Conservation (phyloP, 1,140 invertebrate species). For the Achroia grisella region DNA sequence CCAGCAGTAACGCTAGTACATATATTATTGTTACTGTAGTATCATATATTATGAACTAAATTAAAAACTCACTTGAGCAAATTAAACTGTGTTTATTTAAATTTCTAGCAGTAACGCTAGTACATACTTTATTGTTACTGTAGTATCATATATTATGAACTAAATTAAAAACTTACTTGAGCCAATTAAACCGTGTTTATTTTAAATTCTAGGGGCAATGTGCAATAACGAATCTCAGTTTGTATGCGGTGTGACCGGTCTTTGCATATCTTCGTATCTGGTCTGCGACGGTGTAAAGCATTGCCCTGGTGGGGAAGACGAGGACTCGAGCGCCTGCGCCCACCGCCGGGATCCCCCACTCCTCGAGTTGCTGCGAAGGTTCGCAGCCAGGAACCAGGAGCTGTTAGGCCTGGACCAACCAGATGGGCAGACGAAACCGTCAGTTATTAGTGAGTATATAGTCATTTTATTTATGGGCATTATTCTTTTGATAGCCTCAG, state of each 20-base stretch:
- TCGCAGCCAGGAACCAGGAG: conserved; percentile 63
- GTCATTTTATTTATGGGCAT: no score
- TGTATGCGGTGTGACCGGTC: conserved; percentile 45
- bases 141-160: no score
- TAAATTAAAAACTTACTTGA: no score
- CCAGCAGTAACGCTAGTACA: no score
- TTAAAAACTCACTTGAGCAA: no score
- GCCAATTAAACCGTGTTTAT: no score
- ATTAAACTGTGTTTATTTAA: no score
- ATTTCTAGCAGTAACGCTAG: no score
- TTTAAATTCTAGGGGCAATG: conserved; percentile 37
- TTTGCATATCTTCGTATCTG: conserved; percentile 76
- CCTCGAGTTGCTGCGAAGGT: conserved; percentile 50
- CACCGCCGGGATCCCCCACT: conserved; percentile 48
- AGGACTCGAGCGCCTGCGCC: conserved; percentile 45
- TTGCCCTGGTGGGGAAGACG: conserved; percentile 75
- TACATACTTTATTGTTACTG: no score
- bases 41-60: no score
- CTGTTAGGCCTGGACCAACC: conserved; percentile 50
- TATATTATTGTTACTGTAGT: no score
- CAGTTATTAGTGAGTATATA: conserved; percentile 58
- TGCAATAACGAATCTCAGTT: conserved; percentile 59
- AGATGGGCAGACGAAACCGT: conserved; percentile 51
- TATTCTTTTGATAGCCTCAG: background rate
- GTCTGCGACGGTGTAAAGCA: conserved; percentile 76